Evolutionary conservation across 2,797 vertebrate species (phyloP), one percentile per base, ranked within the genome.

Genomic region (Cetoscarus ocellatus): DNA sequence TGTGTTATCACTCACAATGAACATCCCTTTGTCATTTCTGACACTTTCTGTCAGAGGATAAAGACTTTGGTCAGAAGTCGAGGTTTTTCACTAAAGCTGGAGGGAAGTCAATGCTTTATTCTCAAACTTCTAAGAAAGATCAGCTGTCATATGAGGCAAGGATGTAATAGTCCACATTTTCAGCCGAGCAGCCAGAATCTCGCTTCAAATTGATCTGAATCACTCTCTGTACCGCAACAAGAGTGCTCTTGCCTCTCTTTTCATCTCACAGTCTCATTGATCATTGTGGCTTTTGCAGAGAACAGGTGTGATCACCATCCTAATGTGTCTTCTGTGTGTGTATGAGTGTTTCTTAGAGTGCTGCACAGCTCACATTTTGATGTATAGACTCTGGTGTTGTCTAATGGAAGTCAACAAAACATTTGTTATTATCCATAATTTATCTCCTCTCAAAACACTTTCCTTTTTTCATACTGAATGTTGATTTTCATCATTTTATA

Each of bases 261-360:
- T 91, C 85, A 92, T 92, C 85, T 86, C 58, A 11, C 17, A 88
- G 88, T 91, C 88, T 85, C 80, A 91, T 86, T 91, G 90, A 92
- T 92, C 87, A 81, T 40, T 6, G 55, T 69, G 27, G 81, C 70
- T 53, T 73, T 66, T 73, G 73, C 73, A 74, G 78, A 77, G 74
- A 75, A 80, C 85, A 89, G 84, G 87, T 91, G 88, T 80, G 88
- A 88, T 85, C 82, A 59, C 77, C 89, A 88, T 90, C 57, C 61
- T 82, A 84, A 90, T 90, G 67, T 59, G 27, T 73, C 61, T 42
- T 51, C 39, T 36, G 18, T 8, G 53, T 51, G 48, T 14, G 54
- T 47, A 14, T 48, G 61, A 13, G 42, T 19, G 14, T 55, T 15
- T 56, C 56, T 51, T 47, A 8, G 48, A 36, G 40, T 43, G 38